Percentiles rank a stretch among this genome's conserved stretches.
These are phyloP conservation scores for Tragelaphus buxtoni DNA, from an alignment of 2,113 vertebrate species.

Conservation along the genomic window DNA sequence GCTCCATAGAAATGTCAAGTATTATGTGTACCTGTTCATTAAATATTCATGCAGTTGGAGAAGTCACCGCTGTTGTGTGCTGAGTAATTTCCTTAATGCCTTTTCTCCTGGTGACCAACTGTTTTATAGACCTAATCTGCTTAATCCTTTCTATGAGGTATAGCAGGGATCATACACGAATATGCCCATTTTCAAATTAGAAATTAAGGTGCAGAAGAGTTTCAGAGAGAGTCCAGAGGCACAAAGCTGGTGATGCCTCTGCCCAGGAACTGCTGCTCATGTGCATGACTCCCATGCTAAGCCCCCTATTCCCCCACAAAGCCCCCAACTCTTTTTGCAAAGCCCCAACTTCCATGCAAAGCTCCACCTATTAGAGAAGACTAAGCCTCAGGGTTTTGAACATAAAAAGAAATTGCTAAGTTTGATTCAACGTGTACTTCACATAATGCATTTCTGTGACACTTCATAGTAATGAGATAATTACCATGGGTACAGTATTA, in stretches of 20 bases:
- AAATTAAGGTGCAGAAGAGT: background rate
- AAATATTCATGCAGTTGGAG: conserved; percentile 5
- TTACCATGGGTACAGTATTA: conserved; percentile 67
- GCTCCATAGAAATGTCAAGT: conserved; percentile 9
- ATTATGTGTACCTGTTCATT: conserved; percentile 42
- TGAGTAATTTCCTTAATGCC: background rate
- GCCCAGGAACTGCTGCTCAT: background rate
- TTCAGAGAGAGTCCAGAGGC: background rate
- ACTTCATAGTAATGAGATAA: conserved; percentile 75
- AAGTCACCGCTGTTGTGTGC: background rate
- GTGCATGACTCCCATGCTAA: background rate
- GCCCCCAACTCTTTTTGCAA: background rate
- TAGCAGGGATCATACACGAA: background rate
- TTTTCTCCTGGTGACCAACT: conserved; percentile 4
- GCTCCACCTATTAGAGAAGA: background rate
- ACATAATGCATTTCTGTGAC: conserved; percentile 64
- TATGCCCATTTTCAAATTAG: conserved; percentile 16
- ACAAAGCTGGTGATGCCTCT: background rate
- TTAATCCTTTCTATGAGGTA: background rate
- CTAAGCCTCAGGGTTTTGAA: conserved; percentile 10
- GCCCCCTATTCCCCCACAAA: background rate
- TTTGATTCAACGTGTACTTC: conserved; percentile 46
- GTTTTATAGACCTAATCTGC: conserved; percentile 27
- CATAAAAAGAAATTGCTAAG: conserved; percentile 60
- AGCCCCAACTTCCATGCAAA: background rate